These are phyloP conservation scores for Petrocephalus schoutedeni DNA, from an alignment of 2,797 vertebrate species.

Conservation along the genomic window DNA sequence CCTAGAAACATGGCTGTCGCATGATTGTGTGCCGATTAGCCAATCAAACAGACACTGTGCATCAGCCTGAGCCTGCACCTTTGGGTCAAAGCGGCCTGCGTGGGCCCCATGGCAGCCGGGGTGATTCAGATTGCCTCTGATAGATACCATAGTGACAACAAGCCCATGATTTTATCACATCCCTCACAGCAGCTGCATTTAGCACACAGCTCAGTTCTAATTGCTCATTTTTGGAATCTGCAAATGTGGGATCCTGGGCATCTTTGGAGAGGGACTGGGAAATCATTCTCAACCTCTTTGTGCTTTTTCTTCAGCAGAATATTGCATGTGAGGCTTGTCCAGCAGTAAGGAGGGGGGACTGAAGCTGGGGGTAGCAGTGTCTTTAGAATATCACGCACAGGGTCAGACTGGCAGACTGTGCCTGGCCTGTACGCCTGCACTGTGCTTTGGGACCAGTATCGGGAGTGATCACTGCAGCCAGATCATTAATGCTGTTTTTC, in stretches of 20 bases:
- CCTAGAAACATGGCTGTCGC: neutral
- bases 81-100: neutral
- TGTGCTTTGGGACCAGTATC: slow-evolving; percentile 4
- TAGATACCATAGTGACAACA: neutral
- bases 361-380: slow-evolving; percentile 15
- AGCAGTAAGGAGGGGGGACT: neutral
- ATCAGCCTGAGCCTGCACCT: neutral
- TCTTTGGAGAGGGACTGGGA: neutral
- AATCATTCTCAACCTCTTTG: neutral
- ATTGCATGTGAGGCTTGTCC: neutral
- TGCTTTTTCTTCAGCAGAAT: neutral
- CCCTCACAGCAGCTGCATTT: neutral
- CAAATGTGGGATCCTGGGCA: neutral
- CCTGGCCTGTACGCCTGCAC: neutral
- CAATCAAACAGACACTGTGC: neutral
- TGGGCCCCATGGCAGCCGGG: neutral
- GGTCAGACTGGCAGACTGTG: neutral
- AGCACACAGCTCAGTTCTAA: neutral
- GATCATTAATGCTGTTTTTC: slow-evolving; percentile 58
- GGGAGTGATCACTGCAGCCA: slow-evolving; percentile 29
- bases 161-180: neutral
- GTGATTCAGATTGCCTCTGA: neutral
- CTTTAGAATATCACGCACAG: neutral
- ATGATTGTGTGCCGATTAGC: neutral
- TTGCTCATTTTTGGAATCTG: no score